A percentile compares a stretch with the other conserved stretches of the same genome.
Evolutionary conservation across 1,140 invertebrate genomes (phyloP).

Genomic region (Asbolus verrucosus): DNA sequence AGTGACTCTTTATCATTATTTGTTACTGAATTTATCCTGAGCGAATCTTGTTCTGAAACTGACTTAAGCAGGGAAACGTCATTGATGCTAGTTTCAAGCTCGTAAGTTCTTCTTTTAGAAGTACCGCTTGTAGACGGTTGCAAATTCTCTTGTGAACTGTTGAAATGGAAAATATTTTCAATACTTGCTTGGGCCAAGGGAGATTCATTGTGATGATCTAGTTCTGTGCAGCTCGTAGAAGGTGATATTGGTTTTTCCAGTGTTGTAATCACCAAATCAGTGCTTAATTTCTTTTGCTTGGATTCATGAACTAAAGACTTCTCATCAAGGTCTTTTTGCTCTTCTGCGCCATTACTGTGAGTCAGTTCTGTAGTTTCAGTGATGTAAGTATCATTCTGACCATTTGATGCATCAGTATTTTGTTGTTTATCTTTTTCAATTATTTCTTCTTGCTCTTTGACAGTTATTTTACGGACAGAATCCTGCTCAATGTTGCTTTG

Average conservation of each 20-base stretch:
- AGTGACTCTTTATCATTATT: background rate
- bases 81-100: slow-evolving; percentile 9
- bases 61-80: slow-evolving; percentile 6
- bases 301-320: background rate
- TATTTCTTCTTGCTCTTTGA: no score
- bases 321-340: background rate
- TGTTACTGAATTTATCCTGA: background rate
- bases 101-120: slow-evolving; percentile 7
- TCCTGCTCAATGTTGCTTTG: no score
- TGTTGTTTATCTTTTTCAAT: no score
- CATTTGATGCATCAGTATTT: no score
- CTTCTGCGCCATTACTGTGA: no score
- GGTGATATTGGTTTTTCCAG: slow-evolving; percentile 4
- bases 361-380: no score
- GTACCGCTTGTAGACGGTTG: background rate
- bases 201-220: background rate
- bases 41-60: background rate
- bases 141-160: background rate
- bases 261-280: background rate
- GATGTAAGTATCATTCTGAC: no score
- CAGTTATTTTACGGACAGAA: no score
- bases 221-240: background rate
- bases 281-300: background rate
- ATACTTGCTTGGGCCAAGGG: no score
- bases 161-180: background rate